A percentile compares a stretch with the other conserved stretches of the same genome.
These are phyloP conservation scores for Cyanistes caeruleus DNA, from an alignment of 2,113 vertebrate genomes.

Conservation along the genomic window DNA sequence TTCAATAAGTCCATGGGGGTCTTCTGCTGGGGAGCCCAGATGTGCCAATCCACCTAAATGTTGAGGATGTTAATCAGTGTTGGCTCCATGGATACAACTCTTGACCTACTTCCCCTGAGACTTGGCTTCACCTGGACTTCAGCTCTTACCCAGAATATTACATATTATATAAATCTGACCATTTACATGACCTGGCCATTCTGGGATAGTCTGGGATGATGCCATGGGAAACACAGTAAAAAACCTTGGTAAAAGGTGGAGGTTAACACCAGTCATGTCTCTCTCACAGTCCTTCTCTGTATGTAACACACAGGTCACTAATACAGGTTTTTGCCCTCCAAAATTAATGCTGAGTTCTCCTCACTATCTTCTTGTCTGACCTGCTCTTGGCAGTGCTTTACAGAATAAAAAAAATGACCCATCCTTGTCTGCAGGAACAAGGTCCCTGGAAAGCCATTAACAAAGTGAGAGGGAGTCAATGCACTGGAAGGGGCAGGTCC, in stretches of 20 bases:
- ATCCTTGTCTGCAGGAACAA: not conserved
- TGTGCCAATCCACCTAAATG: too few relatives aligned
- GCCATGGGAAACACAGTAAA: not conserved
- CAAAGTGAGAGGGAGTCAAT: not conserved
- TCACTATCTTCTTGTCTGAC: not conserved
- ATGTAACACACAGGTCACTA: too few relatives aligned
- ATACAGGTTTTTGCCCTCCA: not conserved
- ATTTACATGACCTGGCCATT: not conserved
- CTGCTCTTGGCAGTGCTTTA: not conserved
- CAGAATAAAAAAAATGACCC: not conserved
- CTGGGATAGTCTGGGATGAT: not conserved
- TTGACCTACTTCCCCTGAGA: too few relatives aligned
- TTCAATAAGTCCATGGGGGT: not conserved
- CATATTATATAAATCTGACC: fast-evolving
- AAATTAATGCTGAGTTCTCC: not conserved
- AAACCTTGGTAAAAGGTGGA: not conserved
- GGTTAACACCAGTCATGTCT: not conserved
- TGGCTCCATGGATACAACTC: not conserved
- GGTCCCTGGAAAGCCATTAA: not conserved
- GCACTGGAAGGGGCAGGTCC: not conserved
- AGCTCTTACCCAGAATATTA: fast-evolving
- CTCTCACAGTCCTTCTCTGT: not conserved
- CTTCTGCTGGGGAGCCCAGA: not conserved
- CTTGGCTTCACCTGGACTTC: not conserved
- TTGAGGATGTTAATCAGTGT: not conserved